Percentiles rank a stretch among this genome's conserved stretches.
Evolutionary conservation across 2,888 invertebrate genomes (phyloP).

Genomic region (Rugalucina vietnamica): DNA sequence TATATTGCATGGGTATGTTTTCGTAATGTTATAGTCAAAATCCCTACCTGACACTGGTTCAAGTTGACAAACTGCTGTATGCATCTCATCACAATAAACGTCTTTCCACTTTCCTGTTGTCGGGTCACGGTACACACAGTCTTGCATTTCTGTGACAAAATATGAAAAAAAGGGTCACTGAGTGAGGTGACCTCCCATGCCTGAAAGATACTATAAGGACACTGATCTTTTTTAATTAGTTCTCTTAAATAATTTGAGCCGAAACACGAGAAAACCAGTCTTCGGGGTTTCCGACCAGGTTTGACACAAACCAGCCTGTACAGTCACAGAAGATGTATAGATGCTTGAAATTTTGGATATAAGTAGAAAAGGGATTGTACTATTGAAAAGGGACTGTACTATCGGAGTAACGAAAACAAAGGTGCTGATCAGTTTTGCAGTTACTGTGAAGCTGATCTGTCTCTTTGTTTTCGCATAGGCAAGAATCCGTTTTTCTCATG

Average conservation of each 20-base stretch:
- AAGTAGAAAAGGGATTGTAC: too few species aligned
- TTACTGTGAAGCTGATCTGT: too few species aligned
- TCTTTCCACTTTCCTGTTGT: neutral
- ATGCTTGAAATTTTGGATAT: too few species aligned
- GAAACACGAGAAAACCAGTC: too few species aligned
- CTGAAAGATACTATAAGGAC: neutral
- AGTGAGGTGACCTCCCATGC: neutral
- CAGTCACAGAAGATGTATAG: neutral
- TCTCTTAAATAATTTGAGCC: neutral
- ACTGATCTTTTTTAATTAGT: neutral
- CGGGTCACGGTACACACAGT: neutral
- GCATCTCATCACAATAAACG: neutral
- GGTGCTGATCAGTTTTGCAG: too few species aligned
- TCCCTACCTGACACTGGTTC: too few species aligned
- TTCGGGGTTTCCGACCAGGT: neutral
- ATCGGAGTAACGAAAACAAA: too few species aligned
- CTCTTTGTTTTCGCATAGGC: too few species aligned
- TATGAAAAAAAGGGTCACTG: neutral
- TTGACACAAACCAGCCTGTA: neutral
- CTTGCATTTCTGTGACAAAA: neutral
- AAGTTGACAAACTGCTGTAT: neutral
- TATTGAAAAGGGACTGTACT: too few species aligned
- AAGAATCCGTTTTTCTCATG: too few species aligned
- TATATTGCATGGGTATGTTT: too few species aligned
- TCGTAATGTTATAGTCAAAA: too few species aligned